phyloP scores from a whole-genome alignment of 2,888 invertebrate species.

The Apodemia duryi region DNA sequence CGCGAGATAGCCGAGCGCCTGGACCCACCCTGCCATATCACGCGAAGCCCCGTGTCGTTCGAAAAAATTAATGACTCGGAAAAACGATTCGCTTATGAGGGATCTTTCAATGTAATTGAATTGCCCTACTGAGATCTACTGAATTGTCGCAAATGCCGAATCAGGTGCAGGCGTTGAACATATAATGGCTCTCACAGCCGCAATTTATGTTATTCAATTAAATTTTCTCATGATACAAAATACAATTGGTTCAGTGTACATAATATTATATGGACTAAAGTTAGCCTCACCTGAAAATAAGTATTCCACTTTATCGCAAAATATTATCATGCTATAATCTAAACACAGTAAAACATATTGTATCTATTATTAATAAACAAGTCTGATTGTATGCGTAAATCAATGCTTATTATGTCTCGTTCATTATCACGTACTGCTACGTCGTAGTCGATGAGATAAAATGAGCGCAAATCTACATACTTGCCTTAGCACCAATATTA shows the following conservation, averaged over 20 bases:
- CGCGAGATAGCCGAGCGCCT: constrained; percentile 73
- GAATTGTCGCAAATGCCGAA: constrained; percentile 56
- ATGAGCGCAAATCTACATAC: no score
- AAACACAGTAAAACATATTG: no score
- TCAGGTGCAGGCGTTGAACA: constrained; percentile 40
- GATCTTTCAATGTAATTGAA: constrained; percentile 79
- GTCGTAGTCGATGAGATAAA: no score
- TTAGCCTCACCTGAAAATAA: no score
- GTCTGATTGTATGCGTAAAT: no score
- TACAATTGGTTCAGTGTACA: background rate
- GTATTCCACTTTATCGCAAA: no score
- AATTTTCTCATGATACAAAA: background rate
- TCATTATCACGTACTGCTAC: no score
- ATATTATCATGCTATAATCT: no score
- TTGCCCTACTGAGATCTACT: constrained; percentile 70
- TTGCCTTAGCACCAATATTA: no score
- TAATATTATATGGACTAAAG: no score
- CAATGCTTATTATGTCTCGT: no score
- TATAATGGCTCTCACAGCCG: background rate
- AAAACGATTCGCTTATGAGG: constrained; percentile 80
- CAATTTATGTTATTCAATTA: background rate
- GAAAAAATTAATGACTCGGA: constrained; percentile 80
- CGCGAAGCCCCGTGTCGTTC: constrained; percentile 72
- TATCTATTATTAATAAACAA: no score
- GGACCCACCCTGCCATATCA: constrained; percentile 58